Evolutionary conservation across 2,113 vertebrate genomes (phyloP), one percentile per base, ranked within the genome.

Genomic region (Coracopsis vasa): DNA sequence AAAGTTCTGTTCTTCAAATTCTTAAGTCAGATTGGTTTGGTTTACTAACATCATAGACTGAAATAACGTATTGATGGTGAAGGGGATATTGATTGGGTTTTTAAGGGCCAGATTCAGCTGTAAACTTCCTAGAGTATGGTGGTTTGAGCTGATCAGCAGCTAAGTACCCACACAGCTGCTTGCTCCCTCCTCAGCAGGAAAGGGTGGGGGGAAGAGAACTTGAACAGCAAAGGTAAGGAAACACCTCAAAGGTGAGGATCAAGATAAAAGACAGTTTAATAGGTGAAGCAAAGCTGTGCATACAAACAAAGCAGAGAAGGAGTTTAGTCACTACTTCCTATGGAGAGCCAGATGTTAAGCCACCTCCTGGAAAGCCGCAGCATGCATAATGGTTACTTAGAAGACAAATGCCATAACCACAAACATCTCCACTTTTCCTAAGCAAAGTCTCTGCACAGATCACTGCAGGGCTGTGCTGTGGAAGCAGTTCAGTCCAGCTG

Each of bases 401-500:
- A 81, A 77, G 25, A 54, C 13, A 71, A 42, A 41, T 13, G 10
- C 10, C 51, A 33, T 45, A 88, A 54, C 12, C 39, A 78, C 1
- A 1, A 61, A 39, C 0, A 0, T 54, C 7, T n/a, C 14, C 31
- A 8, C 61, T 39, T 84, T 42, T 41, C 56, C 60, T 39, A 31
- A 31, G 19, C 2, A 16, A 70, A 60, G 44, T 44, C 72, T 6
- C 0, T 7, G 19, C 29, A 51, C 17, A 17, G 53, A 65, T 13
- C 33, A 29, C 16, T 7, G 11, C 1, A 9, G 24, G 24, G 33
- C 31, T 70, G 45, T 48, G 62, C 48, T 6, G 0, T 29, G 8
- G 61, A 31, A 41, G 15, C 35, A n/a, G 29, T 37, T 74, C 39
- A 23, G 56, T 41, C 45, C 37, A 47, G 37, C 33, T 41, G 7